Evolutionary conservation across 2,888 invertebrate species (phyloP), one percentile per base, ranked within the genome.

Genomic region (Drosophila mayaguana): DNA sequence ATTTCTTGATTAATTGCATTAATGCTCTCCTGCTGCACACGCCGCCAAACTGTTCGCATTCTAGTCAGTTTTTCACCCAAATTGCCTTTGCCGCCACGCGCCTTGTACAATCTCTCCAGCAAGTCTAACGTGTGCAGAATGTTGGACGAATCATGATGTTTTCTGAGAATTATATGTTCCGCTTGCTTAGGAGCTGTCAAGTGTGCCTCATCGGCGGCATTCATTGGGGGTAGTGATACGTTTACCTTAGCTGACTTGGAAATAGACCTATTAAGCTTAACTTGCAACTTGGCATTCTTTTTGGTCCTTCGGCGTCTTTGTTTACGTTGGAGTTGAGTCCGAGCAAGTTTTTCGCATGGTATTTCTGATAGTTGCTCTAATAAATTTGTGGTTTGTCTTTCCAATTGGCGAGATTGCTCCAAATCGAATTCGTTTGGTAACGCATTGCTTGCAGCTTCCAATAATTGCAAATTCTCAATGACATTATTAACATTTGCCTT

Each of bases 21-120:
- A 20, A 25, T 18, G 12, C 64, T 81, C 11, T 83, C 81, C 16
- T 83, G 66, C 25, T 80, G 78, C 16, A 90, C 81, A 4, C 75
- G 73, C n/a, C 78, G 71, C 92, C 92, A 92, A 11, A 83, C 80
- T 1, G 63, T 53, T 4, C 87, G 87, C 54, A 92, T 69, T 73
- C 69, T 25, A 18, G 63, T 6, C 60, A 81, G 63, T 79, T 78
- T 70, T 12, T 57, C 55, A 6, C 22, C 46, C 1, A 84, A 14
- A 6, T 51, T 50, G 14, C 59, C 55, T 28, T 80, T 63, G 32
- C 71, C 88, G 6, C 78, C 78, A 2, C 91, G 81, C 14, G 73
- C 67, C n/a, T 72, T 73, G 38, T 86, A 83, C 6, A 91, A 59
- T 25, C 73, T 78, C 53, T 89, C 83, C 32, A 91, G 46, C 32